These are phyloP conservation scores for Botia almorhae DNA, from an alignment of 2,797 vertebrate species.

Conservation along the genomic window DNA sequence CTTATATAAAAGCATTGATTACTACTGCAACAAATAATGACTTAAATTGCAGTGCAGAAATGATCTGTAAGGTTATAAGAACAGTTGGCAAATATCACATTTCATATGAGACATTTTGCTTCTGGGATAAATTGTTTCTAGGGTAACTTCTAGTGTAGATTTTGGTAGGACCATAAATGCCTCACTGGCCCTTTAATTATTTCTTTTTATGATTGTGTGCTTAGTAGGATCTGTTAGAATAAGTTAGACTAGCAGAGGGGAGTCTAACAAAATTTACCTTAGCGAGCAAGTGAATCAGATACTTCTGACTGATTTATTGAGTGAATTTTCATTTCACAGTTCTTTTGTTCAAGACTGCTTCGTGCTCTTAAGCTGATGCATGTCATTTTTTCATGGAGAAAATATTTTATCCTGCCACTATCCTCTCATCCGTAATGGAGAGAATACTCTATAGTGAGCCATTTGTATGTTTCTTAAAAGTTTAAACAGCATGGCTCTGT, in stretches of 20 bases:
- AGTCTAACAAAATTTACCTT: not conserved
- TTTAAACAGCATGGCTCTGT: not conserved
- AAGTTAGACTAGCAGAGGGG: not conserved
- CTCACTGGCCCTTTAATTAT: slow-evolving; percentile 45
- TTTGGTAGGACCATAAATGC: not conserved
- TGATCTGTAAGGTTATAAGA: not conserved
- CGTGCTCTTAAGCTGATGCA: slow-evolving; percentile 22
- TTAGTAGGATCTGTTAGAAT: not conserved
- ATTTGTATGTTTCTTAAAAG: not conserved
- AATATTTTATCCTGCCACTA: not conserved
- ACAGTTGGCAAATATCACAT: not conserved
- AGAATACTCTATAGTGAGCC: not conserved
- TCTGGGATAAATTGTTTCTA: not conserved
- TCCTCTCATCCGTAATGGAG: not conserved
- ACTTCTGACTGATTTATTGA: slow-evolving; percentile 6
- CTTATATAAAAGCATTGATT: slow-evolving; percentile 6
- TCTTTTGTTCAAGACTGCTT: slow-evolving; percentile 37
- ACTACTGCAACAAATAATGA: not conserved
- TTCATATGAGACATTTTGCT: not conserved
- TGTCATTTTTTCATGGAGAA: not conserved
- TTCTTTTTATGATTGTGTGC: slow-evolving; percentile 26
- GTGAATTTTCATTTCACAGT: slow-evolving; percentile 11
- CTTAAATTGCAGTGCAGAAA: not conserved
- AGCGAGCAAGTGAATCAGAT: not conserved
- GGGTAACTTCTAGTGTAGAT: not conserved